Base-by-base conservation (phyloP, 2,888 invertebrate species). In the Chouioia cunea region DNA sequence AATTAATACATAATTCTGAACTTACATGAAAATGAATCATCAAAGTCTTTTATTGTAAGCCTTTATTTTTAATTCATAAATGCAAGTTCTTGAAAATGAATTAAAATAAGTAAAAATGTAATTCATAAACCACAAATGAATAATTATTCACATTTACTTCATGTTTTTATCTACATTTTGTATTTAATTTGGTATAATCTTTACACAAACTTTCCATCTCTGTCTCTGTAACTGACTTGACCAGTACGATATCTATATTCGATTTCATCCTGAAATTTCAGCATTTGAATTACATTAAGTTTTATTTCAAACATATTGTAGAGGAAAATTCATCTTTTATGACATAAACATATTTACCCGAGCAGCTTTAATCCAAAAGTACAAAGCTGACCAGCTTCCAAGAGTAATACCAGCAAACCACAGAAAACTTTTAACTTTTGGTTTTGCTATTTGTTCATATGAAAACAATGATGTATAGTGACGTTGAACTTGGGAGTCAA, bases 401-500 rank as follows among this genome's bases (percentile, higher is more conserved):
- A 91, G 80, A 10, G 91, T 79, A 0, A 48, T 0, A 4, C 2
- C n/a, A 56, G 47, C 8, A 16, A 87, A 77, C 46, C 86, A 80
- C 8, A 91, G 76, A 58, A 89, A 90, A 69, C 87, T 82, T 73
- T 87, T 90, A 0, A 87, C 86, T 36, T 89, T 92, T 0, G 93
- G 90, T 79, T 88, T 89, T 81, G 94, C 94, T 79, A 90, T 87
- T 0, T 93, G 91, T 74, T 87, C 89, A 62, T 89, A 86, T 8
- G 89, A 89, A 0, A 89, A 89, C 83, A 90, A 90, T 91, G 94
- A 90, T 0, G 95, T 89, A 81, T 90, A 87, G 81, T 90, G 94
- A 64, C 93, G 89, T 79, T 93, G 91, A 2, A 95, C 76, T 12
- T 91, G 93, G n/a, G 91, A 86, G 85, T 96, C 96, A 83, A 95